phyloP scores from a whole-genome alignment of 2,888 invertebrate genomes.

The Plagiodera versicolora region DNA sequence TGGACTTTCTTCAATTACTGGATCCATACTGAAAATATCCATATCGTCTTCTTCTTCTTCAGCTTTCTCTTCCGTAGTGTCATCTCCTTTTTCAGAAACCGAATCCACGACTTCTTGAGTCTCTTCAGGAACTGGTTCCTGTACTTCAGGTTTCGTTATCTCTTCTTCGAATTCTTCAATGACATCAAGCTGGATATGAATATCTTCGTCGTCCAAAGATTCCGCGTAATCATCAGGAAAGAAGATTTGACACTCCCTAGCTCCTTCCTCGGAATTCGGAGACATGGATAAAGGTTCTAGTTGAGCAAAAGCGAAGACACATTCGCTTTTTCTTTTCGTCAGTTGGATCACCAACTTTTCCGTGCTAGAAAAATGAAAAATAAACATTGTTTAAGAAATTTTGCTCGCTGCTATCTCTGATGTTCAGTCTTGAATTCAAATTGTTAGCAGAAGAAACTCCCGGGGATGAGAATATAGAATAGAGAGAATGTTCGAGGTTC shows the following conservation, averaged over 20 bases:
- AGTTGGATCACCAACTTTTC: slow-evolving; percentile 71
- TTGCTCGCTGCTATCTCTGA: too few relatives aligned
- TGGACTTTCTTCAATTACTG: not conserved
- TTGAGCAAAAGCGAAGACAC: slow-evolving; percentile 64
- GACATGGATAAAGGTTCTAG: slow-evolving; percentile 72
- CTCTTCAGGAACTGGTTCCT: slow-evolving; percentile 36
- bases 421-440: too few relatives aligned
- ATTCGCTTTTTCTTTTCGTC: slow-evolving; percentile 65
- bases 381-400: too few relatives aligned
- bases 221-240: slow-evolving; percentile 70
- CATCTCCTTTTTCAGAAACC: slow-evolving; percentile 22
- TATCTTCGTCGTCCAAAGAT: slow-evolving; percentile 50
- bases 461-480: not conserved
- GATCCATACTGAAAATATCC: slow-evolving; percentile 4
- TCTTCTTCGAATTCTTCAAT: slow-evolving; percentile 36
- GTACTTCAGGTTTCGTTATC: slow-evolving; percentile 10
- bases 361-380: slow-evolving; percentile 55
- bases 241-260: slow-evolving; percentile 65
- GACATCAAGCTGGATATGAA: slow-evolving; percentile 21
- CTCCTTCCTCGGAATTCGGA: slow-evolving; percentile 66
- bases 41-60: slow-evolving; percentile 5
- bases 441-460: too few relatives aligned
- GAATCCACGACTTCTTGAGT: slow-evolving; percentile 34
- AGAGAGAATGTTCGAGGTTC: not conserved
- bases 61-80: slow-evolving; percentile 10